A percentile compares a stretch with the other conserved stretches of the same genome.
Evolutionary conservation across 2,797 vertebrate genomes (phyloP).

Genomic region (Hypotaenidia philippensis): DNA sequence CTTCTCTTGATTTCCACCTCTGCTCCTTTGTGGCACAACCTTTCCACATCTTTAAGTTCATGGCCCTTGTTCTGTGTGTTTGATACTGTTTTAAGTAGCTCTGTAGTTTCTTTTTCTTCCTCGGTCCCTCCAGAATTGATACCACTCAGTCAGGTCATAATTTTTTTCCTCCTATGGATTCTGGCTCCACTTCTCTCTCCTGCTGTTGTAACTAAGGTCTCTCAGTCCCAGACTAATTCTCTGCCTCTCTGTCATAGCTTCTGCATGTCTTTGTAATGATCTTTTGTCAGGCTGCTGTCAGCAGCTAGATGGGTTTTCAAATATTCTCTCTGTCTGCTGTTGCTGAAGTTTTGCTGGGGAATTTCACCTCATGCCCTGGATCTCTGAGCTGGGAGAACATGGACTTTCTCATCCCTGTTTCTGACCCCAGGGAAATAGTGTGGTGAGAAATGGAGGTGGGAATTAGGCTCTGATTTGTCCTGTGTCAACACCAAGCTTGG

Average conservation of each 20-base stretch:
- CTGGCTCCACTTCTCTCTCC: neutral
- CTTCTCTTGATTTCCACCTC: slow-evolving; percentile 67
- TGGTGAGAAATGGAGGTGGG: neutral
- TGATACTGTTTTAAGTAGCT: slow-evolving; percentile 44
- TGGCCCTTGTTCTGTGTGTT: slow-evolving; percentile 36
- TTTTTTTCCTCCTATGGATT: neutral
- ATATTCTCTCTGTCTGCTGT: neutral
- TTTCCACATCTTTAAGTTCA: slow-evolving; percentile 43
- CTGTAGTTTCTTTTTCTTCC: slow-evolving; percentile 23
- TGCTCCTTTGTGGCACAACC: slow-evolving; percentile 38
- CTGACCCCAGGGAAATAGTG: neutral
- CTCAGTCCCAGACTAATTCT: neutral
- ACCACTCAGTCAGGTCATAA: slow-evolving; percentile 15
- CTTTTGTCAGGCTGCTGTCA: neutral
- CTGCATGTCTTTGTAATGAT: neutral
- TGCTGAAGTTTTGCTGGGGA: neutral
- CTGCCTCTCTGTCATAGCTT: neutral
- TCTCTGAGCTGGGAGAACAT: neutral
- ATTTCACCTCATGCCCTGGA: neutral
- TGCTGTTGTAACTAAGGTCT: neutral
- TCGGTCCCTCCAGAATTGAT: slow-evolving; percentile 8
- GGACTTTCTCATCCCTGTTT: neutral
- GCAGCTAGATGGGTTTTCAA: neutral
- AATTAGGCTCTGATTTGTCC: neutral
- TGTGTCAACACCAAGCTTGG: rapidly evolving